Conservation (phyloP, 2,797 vertebrate genomes). For the Gila robusta region DNA sequence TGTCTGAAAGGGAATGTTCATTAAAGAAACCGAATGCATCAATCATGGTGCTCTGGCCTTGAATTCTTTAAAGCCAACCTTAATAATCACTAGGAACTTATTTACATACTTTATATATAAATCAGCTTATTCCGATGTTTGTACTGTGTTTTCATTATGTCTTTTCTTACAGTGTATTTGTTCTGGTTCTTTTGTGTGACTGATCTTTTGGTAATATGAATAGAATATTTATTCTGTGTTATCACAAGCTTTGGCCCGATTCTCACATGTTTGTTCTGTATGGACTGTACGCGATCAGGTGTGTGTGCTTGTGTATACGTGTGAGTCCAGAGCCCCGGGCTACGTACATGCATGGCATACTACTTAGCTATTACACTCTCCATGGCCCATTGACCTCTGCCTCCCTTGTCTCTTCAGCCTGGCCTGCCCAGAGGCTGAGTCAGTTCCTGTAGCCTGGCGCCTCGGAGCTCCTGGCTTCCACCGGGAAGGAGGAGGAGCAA, state of each 20-base stretch:
- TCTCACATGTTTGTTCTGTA: conserved; percentile 50
- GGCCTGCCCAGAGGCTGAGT: conserved; percentile 64
- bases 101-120: background rate
- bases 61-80: conserved; percentile 54
- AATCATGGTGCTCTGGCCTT: conserved; percentile 76
- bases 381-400: conserved; percentile 69
- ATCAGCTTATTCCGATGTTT: background rate
- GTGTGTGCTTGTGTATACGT: conserved; percentile 27
- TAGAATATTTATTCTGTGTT: conserved; percentile 36
- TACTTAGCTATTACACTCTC: conserved; percentile 78
- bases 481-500: conserved; percentile 31
- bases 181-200: conserved; percentile 7
- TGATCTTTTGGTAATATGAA: conserved; percentile 42
- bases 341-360: conserved; percentile 63
- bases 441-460: conserved; percentile 56
- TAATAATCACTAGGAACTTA: conserved; percentile 1
- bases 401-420: conserved; percentile 29
- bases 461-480: conserved; percentile 34
- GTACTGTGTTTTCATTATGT: background rate
- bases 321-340: conserved; percentile 40
- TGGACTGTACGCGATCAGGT: conserved; percentile 22
- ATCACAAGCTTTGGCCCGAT: conserved; percentile 15
- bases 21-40: conserved; percentile 80
- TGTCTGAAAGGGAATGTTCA: conserved; percentile 83
- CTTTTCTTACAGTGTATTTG: background rate